A percentile compares a stretch with the other conserved stretches of the same genome.
phyloP scores from a whole-genome alignment of 2,888 invertebrate genomes.

The Platycnemis pennipes region DNA sequence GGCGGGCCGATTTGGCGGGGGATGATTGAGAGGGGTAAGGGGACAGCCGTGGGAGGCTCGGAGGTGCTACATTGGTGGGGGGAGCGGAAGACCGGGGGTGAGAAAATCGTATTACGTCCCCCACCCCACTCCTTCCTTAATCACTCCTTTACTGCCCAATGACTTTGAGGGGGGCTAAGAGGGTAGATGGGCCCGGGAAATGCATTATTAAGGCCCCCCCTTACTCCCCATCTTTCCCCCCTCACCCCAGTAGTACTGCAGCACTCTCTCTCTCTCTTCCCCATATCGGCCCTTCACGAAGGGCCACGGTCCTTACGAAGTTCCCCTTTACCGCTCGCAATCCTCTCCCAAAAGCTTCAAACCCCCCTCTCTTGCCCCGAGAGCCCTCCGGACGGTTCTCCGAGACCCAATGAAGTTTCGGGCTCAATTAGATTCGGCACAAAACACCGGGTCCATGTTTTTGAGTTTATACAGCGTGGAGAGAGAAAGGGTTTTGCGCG shows the following conservation, averaged over 20 bases:
- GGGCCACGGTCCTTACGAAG: constrained; percentile 3
- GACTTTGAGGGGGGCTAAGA: constrained; percentile 38
- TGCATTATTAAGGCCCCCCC: constrained; percentile 47
- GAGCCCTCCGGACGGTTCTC: constrained; percentile 14
- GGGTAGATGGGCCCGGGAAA: constrained; percentile 48
- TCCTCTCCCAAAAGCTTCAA: neutral
- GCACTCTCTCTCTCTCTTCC: neutral
- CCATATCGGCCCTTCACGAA: neutral
- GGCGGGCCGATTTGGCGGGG: neutral
- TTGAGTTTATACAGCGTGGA: neutral
- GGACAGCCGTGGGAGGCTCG: neutral
- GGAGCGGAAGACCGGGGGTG: neutral
- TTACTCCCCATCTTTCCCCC: neutral
- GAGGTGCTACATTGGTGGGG: neutral
- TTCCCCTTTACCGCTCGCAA: neutral
- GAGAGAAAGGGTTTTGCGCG: neutral
- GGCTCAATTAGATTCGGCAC: constrained; percentile 63
- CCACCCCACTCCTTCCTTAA: constrained; percentile 10
- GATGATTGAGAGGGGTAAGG: neutral
- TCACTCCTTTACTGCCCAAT: constrained; percentile 64
- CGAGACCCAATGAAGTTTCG: constrained; percentile 56
- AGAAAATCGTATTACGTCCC: constrained; percentile 54
- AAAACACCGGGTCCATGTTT: constrained; percentile 59
- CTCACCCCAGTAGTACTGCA: neutral
- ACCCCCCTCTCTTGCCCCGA: neutral